Evolutionary conservation across 2,797 vertebrate genomes (phyloP).

Genomic region (Urosaurus nigricauda): DNA sequence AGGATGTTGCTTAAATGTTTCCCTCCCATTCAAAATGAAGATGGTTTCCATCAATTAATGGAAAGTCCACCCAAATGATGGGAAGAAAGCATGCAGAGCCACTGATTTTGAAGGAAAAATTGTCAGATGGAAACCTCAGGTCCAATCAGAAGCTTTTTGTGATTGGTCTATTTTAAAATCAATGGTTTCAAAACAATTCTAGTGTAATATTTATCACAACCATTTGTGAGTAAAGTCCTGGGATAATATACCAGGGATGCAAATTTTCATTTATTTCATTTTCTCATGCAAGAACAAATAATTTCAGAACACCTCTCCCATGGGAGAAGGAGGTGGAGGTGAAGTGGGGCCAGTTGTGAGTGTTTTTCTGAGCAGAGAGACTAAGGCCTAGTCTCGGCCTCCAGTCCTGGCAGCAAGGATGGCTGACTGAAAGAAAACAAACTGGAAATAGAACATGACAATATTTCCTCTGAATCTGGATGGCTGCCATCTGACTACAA

Average conservation of each 20-base stretch:
- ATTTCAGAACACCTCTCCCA: no score
- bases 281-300: no score
- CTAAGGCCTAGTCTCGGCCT: no score
- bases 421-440: slow-evolving; percentile 72
- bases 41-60: not conserved
- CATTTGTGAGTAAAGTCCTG: not conserved
- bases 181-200: not conserved
- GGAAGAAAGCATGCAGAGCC: not conserved
- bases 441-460: slow-evolving; percentile 66
- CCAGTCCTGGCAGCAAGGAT: no score
- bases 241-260: no score
- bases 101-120: not conserved
- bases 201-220: not conserved
- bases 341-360: no score
- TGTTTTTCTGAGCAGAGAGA: no score
- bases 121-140: not conserved
- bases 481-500: slow-evolving; percentile 66
- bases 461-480: slow-evolving; percentile 19
- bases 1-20: not conserved
- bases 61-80: not conserved
- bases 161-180: not conserved
- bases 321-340: no score
- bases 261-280: no score
- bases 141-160: not conserved
- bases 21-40: not conserved